Conservation (phyloP, 2,797 vertebrate genomes). For the Lagocephalus sceleratus region DNA sequence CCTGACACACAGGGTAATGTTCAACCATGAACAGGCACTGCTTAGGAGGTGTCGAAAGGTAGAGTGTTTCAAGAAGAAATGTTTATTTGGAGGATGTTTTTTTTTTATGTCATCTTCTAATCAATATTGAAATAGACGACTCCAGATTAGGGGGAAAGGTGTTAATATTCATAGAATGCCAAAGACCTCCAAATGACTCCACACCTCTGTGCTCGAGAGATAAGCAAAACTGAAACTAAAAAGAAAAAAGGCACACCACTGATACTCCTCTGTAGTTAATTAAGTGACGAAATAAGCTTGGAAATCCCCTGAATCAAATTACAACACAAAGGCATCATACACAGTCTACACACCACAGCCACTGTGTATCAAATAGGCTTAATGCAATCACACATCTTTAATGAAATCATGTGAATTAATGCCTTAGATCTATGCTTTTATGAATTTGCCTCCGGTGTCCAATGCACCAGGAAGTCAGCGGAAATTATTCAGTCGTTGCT, state of each 20-base stretch:
- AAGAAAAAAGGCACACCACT: slow-evolving; percentile 18
- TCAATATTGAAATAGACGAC: slow-evolving; percentile 29
- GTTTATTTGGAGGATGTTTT: slow-evolving; percentile 28
- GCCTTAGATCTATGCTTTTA: slow-evolving; percentile 73
- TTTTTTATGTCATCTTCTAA: slow-evolving; percentile 35
- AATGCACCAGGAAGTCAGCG: slow-evolving; percentile 64
- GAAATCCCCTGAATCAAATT: slow-evolving; percentile 67
- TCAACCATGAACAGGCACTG: not conserved
- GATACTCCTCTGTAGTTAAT: slow-evolving; percentile 54
- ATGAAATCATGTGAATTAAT: slow-evolving; percentile 74
- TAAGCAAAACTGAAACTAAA: slow-evolving; percentile 37
- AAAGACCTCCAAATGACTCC: slow-evolving; percentile 49
- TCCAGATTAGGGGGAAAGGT: slow-evolving; percentile 9
- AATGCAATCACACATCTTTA: slow-evolving; percentile 70
- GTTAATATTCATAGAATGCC: slow-evolving; percentile 25
- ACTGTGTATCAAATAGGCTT: slow-evolving; percentile 52
- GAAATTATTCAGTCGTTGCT: slow-evolving; percentile 68
- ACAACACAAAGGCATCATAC: slow-evolving; percentile 41
- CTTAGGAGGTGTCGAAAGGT: not conserved
- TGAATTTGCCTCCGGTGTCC: slow-evolving; percentile 70
- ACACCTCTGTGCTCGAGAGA: slow-evolving; percentile 44
- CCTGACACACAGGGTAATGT: not conserved
- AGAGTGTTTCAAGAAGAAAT: slow-evolving; percentile 19
- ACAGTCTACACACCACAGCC: slow-evolving; percentile 27
- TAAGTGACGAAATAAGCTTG: slow-evolving; percentile 61